Conservation (phyloP, 1,140 invertebrate genomes). For the Drosophila bifasciata region DNA sequence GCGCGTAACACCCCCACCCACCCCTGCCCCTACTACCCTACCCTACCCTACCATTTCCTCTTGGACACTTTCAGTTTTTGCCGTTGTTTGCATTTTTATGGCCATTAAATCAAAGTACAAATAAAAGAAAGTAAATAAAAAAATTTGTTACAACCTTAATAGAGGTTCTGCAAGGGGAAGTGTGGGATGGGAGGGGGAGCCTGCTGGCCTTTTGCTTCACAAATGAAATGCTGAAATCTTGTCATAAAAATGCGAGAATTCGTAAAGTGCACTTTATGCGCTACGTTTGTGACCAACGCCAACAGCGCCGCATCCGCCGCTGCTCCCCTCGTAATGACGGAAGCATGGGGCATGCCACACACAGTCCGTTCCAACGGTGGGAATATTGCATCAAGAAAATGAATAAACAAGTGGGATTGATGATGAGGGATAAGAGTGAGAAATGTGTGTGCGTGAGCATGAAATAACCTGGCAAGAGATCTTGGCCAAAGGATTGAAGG, state of each 20-base stretch:
- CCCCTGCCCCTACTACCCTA: conserved; percentile 14
- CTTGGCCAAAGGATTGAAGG: too few species aligned
- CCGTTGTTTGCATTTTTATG: conserved; percentile 49
- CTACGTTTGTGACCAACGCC: conserved; percentile 47
- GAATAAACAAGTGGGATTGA: conserved; percentile 18
- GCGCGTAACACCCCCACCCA: conserved; percentile 26
- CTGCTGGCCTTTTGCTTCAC: conserved; percentile 45
- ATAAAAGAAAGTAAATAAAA: conserved; percentile 79
- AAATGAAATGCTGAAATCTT: conserved; percentile 73
- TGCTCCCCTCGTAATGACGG: conserved; percentile 11
- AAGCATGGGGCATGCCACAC: background rate
- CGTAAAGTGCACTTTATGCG: conserved; percentile 76
- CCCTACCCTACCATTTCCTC: conserved; percentile 8
- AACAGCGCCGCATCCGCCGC: background rate
- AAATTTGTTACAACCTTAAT: conserved; percentile 63
- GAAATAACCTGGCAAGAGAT: too few species aligned
- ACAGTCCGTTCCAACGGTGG: background rate
- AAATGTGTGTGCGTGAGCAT: too few species aligned
- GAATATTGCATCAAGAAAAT: conserved; percentile 33
- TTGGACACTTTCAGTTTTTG: conserved; percentile 13
- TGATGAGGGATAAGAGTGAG: background rate
- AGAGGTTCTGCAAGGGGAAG: conserved; percentile 10
- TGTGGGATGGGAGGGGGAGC: conserved; percentile 5
- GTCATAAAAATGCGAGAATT: conserved; percentile 80
- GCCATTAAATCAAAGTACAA: conserved; percentile 80